Conservation (phyloP, 2,888 invertebrate genomes). For the Lithophane semibrunnea region DNA sequence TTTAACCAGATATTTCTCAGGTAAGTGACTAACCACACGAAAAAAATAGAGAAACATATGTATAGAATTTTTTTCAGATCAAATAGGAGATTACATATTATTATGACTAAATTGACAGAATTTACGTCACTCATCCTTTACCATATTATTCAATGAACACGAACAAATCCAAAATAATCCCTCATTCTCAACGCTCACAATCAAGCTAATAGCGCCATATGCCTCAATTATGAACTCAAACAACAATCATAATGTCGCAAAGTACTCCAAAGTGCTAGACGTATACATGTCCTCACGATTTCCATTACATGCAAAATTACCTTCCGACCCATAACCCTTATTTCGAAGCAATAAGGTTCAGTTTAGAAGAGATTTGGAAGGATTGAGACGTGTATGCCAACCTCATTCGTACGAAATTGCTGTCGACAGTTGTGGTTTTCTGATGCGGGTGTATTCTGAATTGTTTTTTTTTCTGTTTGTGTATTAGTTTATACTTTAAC, state of each 20-base stretch:
- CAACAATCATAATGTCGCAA: constrained; percentile 75
- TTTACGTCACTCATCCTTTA: not conserved
- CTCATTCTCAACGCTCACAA: constrained; percentile 32
- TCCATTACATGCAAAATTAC: constrained; percentile 79
- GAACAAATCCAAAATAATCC: constrained; percentile 19
- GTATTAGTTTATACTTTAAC: constrained; percentile 8
- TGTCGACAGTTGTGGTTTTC: constrained; percentile 80
- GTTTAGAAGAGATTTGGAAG: constrained; percentile 41
- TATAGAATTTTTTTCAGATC: no score
- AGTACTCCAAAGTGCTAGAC: constrained; percentile 72
- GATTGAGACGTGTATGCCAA: constrained; percentile 79
- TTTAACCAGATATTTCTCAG: no score
- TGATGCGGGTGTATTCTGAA: constrained; percentile 73
- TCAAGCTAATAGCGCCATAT: constrained; percentile 56
- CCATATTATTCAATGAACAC: not conserved
- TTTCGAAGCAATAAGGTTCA: constrained; percentile 29
- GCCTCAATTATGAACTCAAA: constrained; percentile 64
- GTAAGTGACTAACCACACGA: no score
- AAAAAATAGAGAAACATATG: no score
- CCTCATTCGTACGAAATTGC: constrained; percentile 83
- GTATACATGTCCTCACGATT: constrained; percentile 78
- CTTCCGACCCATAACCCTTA: constrained; percentile 33
- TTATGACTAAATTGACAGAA: not conserved
- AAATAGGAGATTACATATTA: not conserved
- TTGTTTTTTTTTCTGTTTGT: constrained; percentile 40